A percentile compares a stretch with the other conserved stretches of the same genome.
Evolutionary conservation across 1,140 invertebrate genomes (phyloP).

Genomic region (Probaryconus sp.): DNA sequence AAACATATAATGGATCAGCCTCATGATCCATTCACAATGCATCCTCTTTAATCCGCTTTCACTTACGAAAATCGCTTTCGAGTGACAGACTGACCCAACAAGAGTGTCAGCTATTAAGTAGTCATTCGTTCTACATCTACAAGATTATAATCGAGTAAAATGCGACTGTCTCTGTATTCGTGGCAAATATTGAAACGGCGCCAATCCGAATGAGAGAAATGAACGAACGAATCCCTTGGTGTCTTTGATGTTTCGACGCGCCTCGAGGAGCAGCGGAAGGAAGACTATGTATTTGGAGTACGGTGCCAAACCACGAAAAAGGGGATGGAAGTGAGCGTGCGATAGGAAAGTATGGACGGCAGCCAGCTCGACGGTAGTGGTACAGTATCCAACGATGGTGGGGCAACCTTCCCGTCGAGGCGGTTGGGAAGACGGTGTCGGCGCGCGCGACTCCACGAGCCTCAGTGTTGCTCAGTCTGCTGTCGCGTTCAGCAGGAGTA

Average conservation of each 20-base stretch:
- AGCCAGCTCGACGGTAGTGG: conserved; percentile 18
- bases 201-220: too few relatives aligned
- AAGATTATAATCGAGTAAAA: too few relatives aligned
- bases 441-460: conserved; percentile 65
- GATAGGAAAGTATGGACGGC: conserved; percentile 45
- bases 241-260: conserved; percentile 36
- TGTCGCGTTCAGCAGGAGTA: conserved; percentile 62
- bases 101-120: too few relatives aligned
- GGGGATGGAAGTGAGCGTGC: conserved; percentile 33
- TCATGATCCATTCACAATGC: too few relatives aligned
- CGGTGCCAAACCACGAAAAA: conserved; percentile 48
- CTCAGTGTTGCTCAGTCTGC: conserved; percentile 75
- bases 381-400: conserved; percentile 37
- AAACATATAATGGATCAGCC: too few relatives aligned
- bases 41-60: too few relatives aligned
- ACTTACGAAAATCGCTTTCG: too few relatives aligned
- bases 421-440: conserved; percentile 67
- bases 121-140: too few relatives aligned
- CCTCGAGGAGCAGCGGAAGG: conserved; percentile 58
- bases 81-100: too few relatives aligned
- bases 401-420: conserved; percentile 64
- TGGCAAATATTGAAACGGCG: not conserved
- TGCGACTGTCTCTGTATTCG: too few relatives aligned
- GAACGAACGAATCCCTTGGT: conserved; percentile 30
- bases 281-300: conserved; percentile 59